phyloP scores from a whole-genome alignment of 1,140 invertebrate species.

The Tyrophagus putrescentiae region DNA sequence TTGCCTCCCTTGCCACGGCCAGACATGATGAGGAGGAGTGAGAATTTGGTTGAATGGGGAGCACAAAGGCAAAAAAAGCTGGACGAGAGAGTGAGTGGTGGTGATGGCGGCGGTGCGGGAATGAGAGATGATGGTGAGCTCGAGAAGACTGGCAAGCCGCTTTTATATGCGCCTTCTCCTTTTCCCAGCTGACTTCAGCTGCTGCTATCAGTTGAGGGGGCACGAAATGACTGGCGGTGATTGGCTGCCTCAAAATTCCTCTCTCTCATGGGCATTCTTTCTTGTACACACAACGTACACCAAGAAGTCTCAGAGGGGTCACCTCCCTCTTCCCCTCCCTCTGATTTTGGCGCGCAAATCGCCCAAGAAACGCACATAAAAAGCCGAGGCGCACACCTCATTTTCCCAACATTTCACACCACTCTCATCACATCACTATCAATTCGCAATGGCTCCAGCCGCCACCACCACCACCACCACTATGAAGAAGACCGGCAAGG shows the following conservation, averaged over 20 bases:
- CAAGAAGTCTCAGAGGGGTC: background rate
- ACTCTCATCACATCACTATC: too few species aligned
- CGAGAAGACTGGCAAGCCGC: background rate
- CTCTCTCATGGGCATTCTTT: too few species aligned
- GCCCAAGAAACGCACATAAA: too few species aligned
- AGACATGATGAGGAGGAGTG: too few species aligned
- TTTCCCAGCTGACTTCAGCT: too few species aligned
- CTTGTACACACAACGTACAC: background rate
- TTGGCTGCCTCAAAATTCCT: too few species aligned
- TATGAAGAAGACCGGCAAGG: constrained; percentile 38
- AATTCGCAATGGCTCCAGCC: too few species aligned
- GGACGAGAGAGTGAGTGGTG: background rate
- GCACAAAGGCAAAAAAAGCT: background rate
- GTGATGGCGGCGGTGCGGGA: background rate
- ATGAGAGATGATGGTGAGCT: background rate
- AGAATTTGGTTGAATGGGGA: background rate
- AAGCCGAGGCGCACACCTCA: too few species aligned
- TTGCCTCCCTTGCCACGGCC: constrained; percentile 39
- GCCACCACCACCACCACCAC: constrained; percentile 36
- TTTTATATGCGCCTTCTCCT: too few species aligned
- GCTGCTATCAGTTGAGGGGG: too few species aligned
- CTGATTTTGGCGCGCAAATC: background rate
- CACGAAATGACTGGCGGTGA: too few species aligned
- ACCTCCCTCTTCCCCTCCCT: background rate
- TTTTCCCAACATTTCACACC: too few species aligned